phyloP scores from a whole-genome alignment of 2,888 invertebrate genomes.

The Drosophila greeni region DNA sequence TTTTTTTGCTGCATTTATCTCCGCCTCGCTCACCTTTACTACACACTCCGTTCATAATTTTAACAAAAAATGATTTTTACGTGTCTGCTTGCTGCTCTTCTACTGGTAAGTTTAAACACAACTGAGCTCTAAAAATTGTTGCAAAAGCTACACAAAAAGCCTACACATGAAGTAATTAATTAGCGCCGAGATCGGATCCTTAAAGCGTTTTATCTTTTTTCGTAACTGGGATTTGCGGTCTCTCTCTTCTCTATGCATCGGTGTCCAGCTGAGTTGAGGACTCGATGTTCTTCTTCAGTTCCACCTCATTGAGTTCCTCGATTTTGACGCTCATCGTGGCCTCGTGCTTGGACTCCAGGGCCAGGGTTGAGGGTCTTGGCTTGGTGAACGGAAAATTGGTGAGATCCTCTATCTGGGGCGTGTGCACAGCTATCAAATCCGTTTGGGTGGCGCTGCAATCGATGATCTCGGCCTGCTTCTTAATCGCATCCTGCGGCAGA shows the following conservation, averaged over 20 bases:
- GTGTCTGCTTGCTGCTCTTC: constrained; percentile 20
- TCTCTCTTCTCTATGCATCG: constrained; percentile 11
- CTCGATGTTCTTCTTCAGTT: constrained; percentile 51
- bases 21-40: constrained; percentile 11
- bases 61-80: constrained; percentile 45
- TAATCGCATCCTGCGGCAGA: constrained; percentile 76
- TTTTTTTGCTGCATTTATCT: constrained; percentile 16
- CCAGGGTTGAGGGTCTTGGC: constrained; percentile 77
- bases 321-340: constrained; percentile 8
- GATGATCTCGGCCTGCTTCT: constrained; percentile 77
- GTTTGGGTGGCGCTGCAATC: constrained; percentile 84
- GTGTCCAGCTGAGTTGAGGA: constrained; percentile 11
- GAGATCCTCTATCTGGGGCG: constrained; percentile 83
- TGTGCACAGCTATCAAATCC: constrained; percentile 87
- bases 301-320: constrained; percentile 28
- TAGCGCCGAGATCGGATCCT: constrained; percentile 42
- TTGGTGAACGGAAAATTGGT: constrained; percentile 79
- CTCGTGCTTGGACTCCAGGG: constrained; percentile 65
- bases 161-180: constrained; percentile 33
- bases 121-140: constrained; percentile 36
- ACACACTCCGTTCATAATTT: constrained; percentile 11
- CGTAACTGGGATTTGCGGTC: constrained; percentile 19
- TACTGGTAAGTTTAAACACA: constrained; percentile 3
- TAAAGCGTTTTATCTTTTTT: constrained; percentile 35
- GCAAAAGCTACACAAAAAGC: constrained; percentile 64